A percentile compares a stretch with the other conserved stretches of the same genome.
phyloP scores from a whole-genome alignment of 2,888 invertebrate species.

The Himalopsyche japonica region DNA sequence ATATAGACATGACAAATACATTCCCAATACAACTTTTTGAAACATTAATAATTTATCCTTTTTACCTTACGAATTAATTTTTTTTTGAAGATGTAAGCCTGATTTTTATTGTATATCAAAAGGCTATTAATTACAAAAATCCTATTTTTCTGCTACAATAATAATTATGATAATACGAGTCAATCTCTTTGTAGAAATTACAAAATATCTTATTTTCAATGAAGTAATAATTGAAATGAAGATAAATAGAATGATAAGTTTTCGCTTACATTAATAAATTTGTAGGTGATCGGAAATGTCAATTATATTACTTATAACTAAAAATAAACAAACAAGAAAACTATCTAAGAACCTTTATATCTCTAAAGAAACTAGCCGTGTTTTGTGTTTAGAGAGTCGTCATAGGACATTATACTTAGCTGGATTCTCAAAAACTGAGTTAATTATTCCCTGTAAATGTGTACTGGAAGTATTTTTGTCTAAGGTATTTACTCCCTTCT shows the following conservation, averaged over 20 bases:
- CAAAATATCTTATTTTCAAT: constrained; percentile 2
- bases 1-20: background rate
- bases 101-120: background rate
- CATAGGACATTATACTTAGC: background rate
- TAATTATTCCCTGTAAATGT: background rate
- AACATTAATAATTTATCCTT: background rate
- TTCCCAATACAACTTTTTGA: background rate
- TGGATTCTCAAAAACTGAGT: background rate
- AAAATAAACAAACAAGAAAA: constrained; percentile 24
- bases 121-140: constrained; percentile 8
- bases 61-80: background rate
- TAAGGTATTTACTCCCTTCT: background rate
- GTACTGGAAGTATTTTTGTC: constrained; percentile 1
- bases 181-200: background rate
- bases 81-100: background rate
- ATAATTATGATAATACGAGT: constrained; percentile 6
- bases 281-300: constrained; percentile 40
- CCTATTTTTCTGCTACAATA: constrained; percentile 26
- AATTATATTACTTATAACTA: constrained; percentile 38
- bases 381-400: constrained; percentile 8
- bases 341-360: constrained; percentile 4
- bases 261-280: constrained; percentile 37
- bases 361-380: constrained; percentile 3
- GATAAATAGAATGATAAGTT: constrained; percentile 15
- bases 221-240: background rate